Conservation (phyloP, 2,797 vertebrate species). For the Pachyuromys duprasi region DNA sequence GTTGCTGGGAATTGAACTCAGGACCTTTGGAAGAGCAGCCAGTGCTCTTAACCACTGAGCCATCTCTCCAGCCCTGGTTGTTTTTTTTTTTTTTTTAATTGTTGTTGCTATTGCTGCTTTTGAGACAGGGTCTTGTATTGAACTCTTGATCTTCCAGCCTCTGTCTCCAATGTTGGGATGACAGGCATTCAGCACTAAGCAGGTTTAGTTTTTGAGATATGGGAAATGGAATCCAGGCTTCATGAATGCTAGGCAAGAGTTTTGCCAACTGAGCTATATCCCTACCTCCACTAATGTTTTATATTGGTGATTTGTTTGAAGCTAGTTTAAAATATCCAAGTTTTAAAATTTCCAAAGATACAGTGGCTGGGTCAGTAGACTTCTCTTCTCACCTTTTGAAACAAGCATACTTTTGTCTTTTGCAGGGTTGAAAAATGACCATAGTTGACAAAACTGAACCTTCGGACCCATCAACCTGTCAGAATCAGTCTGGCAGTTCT, state of each 20-base stretch:
- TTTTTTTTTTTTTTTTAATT: too few species aligned
- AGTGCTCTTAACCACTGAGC: too few species aligned
- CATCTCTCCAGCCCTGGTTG: too few species aligned
- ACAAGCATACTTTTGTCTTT: conserved; percentile 61
- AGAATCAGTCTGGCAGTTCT: conserved; percentile 91
- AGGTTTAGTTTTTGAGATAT: too few species aligned
- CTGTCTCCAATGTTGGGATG: not conserved
- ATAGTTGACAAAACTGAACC: conserved; percentile 98
- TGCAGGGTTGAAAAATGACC: conserved; percentile 99
- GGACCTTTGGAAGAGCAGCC: too few species aligned
- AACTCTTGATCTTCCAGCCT: not conserved
- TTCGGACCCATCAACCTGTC: conserved; percentile 94
- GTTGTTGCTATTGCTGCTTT: not conserved
- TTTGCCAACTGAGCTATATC: not conserved
- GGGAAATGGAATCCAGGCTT: too few species aligned
- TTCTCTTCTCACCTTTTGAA: not conserved
- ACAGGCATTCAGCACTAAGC: not conserved
- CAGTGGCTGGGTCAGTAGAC: not conserved
- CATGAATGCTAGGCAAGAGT: not conserved
- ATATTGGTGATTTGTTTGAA: conserved; percentile 55
- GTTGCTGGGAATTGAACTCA: too few species aligned
- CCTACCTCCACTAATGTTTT: not conserved
- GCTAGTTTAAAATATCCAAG: not conserved
- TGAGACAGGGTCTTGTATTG: not conserved
- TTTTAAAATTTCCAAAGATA: not conserved